Evolutionary conservation across 1,140 invertebrate species (phyloP).

Genomic region (Scaptomyza pallida): DNA sequence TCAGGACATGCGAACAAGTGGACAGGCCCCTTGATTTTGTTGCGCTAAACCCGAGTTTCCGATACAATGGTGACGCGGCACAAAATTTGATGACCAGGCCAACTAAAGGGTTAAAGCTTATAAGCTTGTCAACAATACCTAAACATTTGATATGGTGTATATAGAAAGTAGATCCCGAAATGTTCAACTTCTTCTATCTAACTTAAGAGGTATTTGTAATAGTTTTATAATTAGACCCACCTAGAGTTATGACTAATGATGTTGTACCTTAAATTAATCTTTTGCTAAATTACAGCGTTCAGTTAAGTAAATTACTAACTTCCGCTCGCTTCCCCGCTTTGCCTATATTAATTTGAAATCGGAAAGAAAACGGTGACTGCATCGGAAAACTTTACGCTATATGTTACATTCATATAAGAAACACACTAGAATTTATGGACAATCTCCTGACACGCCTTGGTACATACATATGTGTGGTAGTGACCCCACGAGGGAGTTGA

Average conservation of each 20-base stretch:
- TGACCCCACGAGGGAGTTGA: conserved; percentile 22
- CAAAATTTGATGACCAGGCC: conserved; percentile 21
- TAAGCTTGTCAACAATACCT: neutral
- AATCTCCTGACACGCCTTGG: conserved; percentile 12
- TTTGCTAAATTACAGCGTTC: neutral
- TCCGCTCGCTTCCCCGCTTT: neutral
- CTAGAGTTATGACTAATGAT: neutral
- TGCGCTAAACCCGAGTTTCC: conserved; percentile 62
- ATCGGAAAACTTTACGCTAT: neutral
- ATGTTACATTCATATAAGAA: neutral
- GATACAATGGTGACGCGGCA: conserved; percentile 58
- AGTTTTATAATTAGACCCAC: too few species aligned
- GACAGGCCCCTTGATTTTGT: conserved; percentile 8
- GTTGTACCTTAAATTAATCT: neutral
- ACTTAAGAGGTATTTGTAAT: too few species aligned
- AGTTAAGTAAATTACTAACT: neutral
- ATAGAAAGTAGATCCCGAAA: too few species aligned
- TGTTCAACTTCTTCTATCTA: too few species aligned
- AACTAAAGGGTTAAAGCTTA: neutral
- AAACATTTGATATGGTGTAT: neutral
- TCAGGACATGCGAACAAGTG: conserved; percentile 31
- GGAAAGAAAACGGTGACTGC: neutral
- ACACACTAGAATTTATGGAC: neutral
- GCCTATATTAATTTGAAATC: neutral
- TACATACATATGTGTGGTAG: neutral